Percentiles rank a stretch among this genome's conserved stretches.
Evolutionary conservation across 2,888 invertebrate species (phyloP).

Genomic region (Phasia obesa): DNA sequence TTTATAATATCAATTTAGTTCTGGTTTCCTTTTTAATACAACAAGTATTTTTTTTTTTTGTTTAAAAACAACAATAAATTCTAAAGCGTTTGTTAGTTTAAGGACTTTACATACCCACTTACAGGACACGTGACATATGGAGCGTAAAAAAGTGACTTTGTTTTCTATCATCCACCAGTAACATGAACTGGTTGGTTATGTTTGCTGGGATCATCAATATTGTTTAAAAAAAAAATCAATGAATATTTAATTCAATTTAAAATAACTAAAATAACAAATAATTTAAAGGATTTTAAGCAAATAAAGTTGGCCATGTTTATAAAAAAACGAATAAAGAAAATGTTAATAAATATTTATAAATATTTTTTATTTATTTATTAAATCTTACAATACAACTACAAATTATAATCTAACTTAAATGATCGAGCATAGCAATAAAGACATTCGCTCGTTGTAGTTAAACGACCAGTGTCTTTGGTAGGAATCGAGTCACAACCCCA

Average conservation of each 20-base stretch:
- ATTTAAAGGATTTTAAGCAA: slow-evolving; percentile 33
- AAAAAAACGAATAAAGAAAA: neutral
- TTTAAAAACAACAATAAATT: slow-evolving; percentile 47
- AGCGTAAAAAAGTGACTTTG: slow-evolving; percentile 75
- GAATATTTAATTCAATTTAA: slow-evolving; percentile 64
- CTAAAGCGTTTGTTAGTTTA: slow-evolving; percentile 38
- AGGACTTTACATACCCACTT: slow-evolving; percentile 42
- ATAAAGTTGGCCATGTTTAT: neutral
- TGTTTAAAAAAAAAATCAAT: slow-evolving; percentile 56
- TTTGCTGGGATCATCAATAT: slow-evolving; percentile 57
- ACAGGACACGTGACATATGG: slow-evolving; percentile 80
- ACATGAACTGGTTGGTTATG: slow-evolving; percentile 27
- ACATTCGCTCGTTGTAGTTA: too few relatives aligned
- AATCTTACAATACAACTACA: too few relatives aligned
- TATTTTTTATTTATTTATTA: too few relatives aligned
- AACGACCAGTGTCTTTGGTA: too few relatives aligned
- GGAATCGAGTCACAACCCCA: too few relatives aligned
- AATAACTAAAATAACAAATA: slow-evolving; percentile 3
- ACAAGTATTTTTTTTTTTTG: neutral
- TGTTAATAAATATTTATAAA: neutral
- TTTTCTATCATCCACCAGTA: slow-evolving; percentile 67
- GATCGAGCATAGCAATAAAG: too few relatives aligned
- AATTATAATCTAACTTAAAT: too few relatives aligned
- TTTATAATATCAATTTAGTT: slow-evolving; percentile 64
- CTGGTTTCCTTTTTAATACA: slow-evolving; percentile 50